Evolutionary conservation across 2,797 vertebrate species (phyloP).

Genomic region (Xyrichtys novacula): DNA sequence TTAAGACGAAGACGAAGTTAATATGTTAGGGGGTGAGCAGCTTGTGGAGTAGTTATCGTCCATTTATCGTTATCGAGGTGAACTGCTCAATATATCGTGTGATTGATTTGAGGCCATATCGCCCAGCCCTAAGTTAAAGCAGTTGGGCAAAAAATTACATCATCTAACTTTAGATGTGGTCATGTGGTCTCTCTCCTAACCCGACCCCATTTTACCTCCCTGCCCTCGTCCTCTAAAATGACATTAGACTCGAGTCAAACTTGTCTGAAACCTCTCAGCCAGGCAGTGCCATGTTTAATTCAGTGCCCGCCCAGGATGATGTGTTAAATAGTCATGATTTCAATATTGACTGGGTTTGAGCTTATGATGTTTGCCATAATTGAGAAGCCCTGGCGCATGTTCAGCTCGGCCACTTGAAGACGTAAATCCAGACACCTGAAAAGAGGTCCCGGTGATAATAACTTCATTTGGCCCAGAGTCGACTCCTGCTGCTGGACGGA

Average conservation of each 20-base stretch:
- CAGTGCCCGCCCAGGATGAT: neutral
- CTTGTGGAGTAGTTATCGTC: no score
- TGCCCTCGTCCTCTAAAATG: neutral
- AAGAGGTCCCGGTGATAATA: conserved; percentile 3
- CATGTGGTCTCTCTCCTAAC: neutral
- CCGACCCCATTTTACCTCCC: neutral
- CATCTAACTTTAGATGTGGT: neutral
- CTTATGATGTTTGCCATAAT: neutral
- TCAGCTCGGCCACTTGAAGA: neutral
- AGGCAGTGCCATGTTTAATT: neutral
- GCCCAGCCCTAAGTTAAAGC: neutral
- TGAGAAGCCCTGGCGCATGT: neutral
- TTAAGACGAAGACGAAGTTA: no score
- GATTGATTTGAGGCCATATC: no score
- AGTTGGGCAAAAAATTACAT: neutral
- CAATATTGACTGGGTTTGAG: neutral
- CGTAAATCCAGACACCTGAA: neutral
- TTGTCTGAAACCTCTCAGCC: neutral
- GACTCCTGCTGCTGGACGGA: conserved; percentile 5
- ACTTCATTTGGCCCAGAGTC: conserved; percentile 7
- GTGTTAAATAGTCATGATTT: conserved; percentile 6
- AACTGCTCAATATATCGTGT: no score
- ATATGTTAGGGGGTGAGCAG: no score
- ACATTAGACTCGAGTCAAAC: neutral
- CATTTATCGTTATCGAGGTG: no score